phyloP scores from a whole-genome alignment of 1,140 invertebrate species.

The Drosophila kepulauana region DNA sequence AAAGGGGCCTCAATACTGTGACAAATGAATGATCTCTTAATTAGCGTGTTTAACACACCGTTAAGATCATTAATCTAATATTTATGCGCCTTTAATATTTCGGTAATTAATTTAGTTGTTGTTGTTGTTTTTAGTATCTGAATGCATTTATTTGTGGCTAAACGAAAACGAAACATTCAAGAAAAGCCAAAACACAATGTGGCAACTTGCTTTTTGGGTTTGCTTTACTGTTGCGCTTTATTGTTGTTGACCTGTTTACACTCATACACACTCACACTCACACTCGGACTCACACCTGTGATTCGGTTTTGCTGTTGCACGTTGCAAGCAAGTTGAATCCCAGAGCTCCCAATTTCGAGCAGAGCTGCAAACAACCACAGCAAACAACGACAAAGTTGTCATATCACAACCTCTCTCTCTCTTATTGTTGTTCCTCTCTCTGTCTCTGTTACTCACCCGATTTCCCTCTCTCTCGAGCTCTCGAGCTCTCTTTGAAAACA shows the following conservation, averaged over 20 bases:
- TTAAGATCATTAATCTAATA: constrained; percentile 42
- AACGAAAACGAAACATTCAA: background rate
- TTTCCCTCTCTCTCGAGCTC: background rate
- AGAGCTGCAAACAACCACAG: constrained; percentile 43
- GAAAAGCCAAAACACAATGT: constrained; percentile 38
- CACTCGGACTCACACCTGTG: constrained; percentile 15
- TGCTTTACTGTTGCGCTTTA: background rate
- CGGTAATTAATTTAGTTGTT: constrained; percentile 25
- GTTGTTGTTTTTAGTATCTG: constrained; percentile 20
- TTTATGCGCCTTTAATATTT: constrained; percentile 23
- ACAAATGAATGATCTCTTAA: constrained; percentile 44
- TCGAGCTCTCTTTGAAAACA: constrained; percentile 13
- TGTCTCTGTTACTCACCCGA: background rate
- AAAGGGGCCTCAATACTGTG: constrained; percentile 30
- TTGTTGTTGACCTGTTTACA: constrained; percentile 42
- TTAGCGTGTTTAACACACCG: constrained; percentile 19
- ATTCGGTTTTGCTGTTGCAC: constrained; percentile 11
- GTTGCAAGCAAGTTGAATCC: constrained; percentile 14
- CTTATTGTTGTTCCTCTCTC: constrained; percentile 12
- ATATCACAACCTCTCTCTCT: constrained; percentile 6
- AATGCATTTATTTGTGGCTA: constrained; percentile 27
- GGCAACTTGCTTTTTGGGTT: constrained; percentile 24
- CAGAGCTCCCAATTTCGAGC: constrained; percentile 21
- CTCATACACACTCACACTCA: constrained; percentile 18
- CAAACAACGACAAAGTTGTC: constrained; percentile 38